Evolutionary conservation across 2,113 vertebrate genomes (phyloP), one percentile per base, ranked within the genome.

Genomic region (Atractosteus spatula): DNA sequence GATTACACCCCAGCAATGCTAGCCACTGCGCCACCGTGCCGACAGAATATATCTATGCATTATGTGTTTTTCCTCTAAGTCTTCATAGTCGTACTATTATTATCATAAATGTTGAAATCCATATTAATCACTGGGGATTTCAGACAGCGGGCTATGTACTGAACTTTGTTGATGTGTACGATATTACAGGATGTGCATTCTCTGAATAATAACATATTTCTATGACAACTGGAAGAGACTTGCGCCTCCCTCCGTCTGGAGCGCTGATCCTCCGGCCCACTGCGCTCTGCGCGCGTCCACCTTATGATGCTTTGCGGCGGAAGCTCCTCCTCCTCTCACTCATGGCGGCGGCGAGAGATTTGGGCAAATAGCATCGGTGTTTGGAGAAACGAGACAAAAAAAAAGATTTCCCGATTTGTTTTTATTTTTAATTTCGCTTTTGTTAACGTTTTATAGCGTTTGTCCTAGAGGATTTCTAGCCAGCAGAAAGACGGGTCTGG

Each of bases 401-500:
- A 29, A 56, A 41, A 55, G 47, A 42, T 42, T 59, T 16, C n/a
- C 10, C 10, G 47, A 51, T 51, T 59, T 29, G 29, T 29, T 29
- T 59, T 59, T 13, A 59, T n/a, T 59, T n/a, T 59, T 3, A 2
- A 59, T 59, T 11, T 59, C n/a, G 14, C 14, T 59, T 59, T 59
- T 59, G 57, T 59, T 16, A 59, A 59, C 57, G 57, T 16, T 59
- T 13, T 59, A 59, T 13, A 13, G 57, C 14, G 14, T 59, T 13
- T 5, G 57, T 59, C 57, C 13, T 3, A n/a, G 57, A 59, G 57
- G 12, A 16, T 59, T 59, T 59, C 57, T 59, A 59, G 56, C 76
- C 3, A 17, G 78, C 41, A 61, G 63, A 81, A 82, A 70, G 70
- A 43, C 55, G 66, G 69, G 72, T 69, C 84, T 56, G 87, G 91